Evolutionary conservation across 2,888 invertebrate species (phyloP), one percentile per base, ranked within the genome.

Genomic region (Drosophila kuntzei): DNA sequence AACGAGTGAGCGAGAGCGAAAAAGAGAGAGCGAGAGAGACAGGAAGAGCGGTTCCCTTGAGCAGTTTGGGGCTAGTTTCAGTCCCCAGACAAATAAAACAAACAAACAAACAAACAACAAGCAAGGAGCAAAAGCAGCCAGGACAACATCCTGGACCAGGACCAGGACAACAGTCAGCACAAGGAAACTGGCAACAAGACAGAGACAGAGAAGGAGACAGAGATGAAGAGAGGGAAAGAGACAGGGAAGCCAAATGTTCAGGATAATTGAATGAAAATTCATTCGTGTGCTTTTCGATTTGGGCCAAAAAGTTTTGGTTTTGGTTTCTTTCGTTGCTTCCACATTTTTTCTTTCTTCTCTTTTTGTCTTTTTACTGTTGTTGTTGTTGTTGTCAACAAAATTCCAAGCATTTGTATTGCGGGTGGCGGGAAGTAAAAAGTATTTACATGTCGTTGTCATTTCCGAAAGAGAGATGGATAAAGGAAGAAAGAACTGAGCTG

Each of bases 211-310:
- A 16, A 12, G 1, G 25, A n/a, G 34, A n/a, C 25, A 25, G 25
- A 1, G 25, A 25, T 6, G 25, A 3, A 25, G 25, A 25, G 25
- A 6, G 7, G 25, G 25, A 25, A 5, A 37, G 3, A 12, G 22
- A 43, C 36, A 41, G 25, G 29, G 22, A 50, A 46, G 64, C 59
- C 78, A 75, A 86, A 86, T 86, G 87, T 83, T 83, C 76, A 69
- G 80, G 82, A 85, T 87, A 84, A 84, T 87, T 84, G 83, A 84
- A 84, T 84, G 87, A 84, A 87, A 84, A 87, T 87, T 84, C 83
- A 87, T 84, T 84, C 87, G 85, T 81, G 83, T 87, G 85, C 82
- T 74, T 87, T 83, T 83, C 83, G 83, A 87, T 83, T 83, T 81
- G 85, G 84, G 82, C 69, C 64, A 63, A 73, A 79, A 79, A 72